Base-by-base conservation (phyloP, 1,140 invertebrate genomes). In the Helicoverpa zea region DNA sequence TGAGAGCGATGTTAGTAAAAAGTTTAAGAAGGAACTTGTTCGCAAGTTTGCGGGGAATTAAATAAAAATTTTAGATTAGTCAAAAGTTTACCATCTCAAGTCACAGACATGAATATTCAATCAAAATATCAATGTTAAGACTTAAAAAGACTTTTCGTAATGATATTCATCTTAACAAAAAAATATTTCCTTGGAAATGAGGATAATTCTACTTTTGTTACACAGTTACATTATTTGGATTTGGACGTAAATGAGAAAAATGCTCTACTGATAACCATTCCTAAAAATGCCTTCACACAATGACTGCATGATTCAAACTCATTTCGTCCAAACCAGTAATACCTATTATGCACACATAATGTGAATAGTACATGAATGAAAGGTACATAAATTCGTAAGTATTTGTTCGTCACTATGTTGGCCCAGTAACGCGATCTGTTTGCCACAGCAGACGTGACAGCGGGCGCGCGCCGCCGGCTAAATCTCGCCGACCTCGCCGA, bases 401-500 rank as follows among this genome's bases (percentile, higher is more conserved):
- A 58, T 73, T 58, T 73, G 29, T 73, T 56, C 29, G 14, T n/a
- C 14, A 30, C 35, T 56, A n/a, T 56, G 70, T 73, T 73, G 52
- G 52, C 70, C 70, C 52, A 73, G 70, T 58, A 73, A 73, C 70
- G 52, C 52, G 70, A 73, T 73, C 70, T 73, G 52, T 73, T 73
- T 73, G 52, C 70, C 29, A 12, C 35, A 13, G 47, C 35, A 3
- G 43, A 73, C 54, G 70, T 73, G 70, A 73, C 70, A 73, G 70
- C 43, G 14, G 29, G 56, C 68, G 29, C 58, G 58, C n/a, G 9
- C 70, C 52, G 30, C 52, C 14, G 52, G 70, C 52, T n/a, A 51
- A 73, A 58, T 16, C 14, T 43, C 23, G 29, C 35, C 2, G 29
- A 58, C 11, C 14, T 43, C 23, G 29, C 35, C 2, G 29, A 16